These are phyloP conservation scores for Kryptolebias ocellatus DNA, from an alignment of 2,797 vertebrate genomes.

Conservation along the genomic window DNA sequence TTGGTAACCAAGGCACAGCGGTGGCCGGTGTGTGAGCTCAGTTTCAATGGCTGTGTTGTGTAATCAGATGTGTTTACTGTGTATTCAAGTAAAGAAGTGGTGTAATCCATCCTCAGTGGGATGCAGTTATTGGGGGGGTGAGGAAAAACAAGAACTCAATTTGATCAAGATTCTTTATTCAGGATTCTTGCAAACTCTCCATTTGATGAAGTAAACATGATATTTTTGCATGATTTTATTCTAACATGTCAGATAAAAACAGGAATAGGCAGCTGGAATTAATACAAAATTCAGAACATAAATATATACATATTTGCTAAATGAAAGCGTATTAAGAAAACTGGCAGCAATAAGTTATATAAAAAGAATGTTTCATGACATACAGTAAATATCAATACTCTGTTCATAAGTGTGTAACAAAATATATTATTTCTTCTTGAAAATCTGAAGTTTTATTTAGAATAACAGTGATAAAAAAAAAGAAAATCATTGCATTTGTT, in stretches of 20 bases:
- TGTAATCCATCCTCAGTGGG: slow-evolving; percentile 73
- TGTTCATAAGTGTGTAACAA: slow-evolving; percentile 19
- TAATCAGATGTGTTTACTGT: slow-evolving; percentile 81
- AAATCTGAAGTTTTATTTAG: slow-evolving; percentile 19
- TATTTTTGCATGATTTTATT: slow-evolving; percentile 33
- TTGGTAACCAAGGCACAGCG: slow-evolving; percentile 74
- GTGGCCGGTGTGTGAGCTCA: slow-evolving; percentile 76
- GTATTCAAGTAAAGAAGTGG: slow-evolving; percentile 77
- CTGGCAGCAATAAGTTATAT: slow-evolving; percentile 21
- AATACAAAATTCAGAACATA: slow-evolving; percentile 21
- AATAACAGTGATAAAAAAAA: slow-evolving; percentile 23
- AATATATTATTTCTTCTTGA: slow-evolving; percentile 5
- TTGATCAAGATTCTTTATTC: slow-evolving; percentile 64
- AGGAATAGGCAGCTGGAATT: slow-evolving; percentile 21
- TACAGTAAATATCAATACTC: slow-evolving; percentile 1
- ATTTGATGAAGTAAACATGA: slow-evolving; percentile 39
- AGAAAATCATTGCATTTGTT: slow-evolving; percentile 8
- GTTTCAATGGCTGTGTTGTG: slow-evolving; percentile 79
- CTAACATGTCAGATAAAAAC: slow-evolving; percentile 13
- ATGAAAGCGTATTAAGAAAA: slow-evolving; percentile 6
- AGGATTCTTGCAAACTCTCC: slow-evolving; percentile 40
- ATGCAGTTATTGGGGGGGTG: slow-evolving; percentile 46
- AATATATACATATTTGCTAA: slow-evolving; percentile 19
- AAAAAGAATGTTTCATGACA: slow-evolving; percentile 20
- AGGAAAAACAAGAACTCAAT: slow-evolving; percentile 49